A percentile compares a stretch with the other conserved stretches of the same genome.
phyloP scores from a whole-genome alignment of 2,113 vertebrate species.

The Panthera uncia region DNA sequence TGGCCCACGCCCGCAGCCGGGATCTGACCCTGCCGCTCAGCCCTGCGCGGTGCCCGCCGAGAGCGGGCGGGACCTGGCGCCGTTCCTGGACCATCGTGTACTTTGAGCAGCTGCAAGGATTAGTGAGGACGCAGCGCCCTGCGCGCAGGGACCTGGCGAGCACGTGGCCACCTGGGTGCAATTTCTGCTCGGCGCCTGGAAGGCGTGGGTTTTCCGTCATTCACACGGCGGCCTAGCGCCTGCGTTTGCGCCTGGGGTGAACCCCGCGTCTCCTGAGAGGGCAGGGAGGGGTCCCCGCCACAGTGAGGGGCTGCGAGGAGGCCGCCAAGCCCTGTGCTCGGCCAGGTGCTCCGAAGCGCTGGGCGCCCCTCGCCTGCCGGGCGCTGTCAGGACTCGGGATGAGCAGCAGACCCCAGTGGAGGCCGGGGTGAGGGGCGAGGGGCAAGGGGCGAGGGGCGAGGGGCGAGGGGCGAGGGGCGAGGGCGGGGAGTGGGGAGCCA shows the following conservation, averaged over 20 bases:
- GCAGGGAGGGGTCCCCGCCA: not conserved
- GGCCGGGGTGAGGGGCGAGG: too few relatives aligned
- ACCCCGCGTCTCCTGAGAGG: not conserved
- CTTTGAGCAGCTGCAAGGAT: not conserved
- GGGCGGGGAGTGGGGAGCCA: not conserved
- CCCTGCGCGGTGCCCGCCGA: fast-evolving
- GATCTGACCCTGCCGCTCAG: not conserved
- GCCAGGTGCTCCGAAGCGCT: not conserved
- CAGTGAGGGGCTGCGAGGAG: not conserved
- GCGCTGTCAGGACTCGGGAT: too few relatives aligned
- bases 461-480: not conserved
- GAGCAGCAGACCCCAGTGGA: too few relatives aligned
- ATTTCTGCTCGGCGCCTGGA: not conserved
- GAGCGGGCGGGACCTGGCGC: not conserved
- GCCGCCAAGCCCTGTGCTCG: too few relatives aligned
- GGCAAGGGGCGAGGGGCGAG: too few relatives aligned
- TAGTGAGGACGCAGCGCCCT: not conserved
- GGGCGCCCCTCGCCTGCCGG: not conserved
- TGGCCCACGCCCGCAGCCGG: not conserved
- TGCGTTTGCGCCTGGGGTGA: not conserved
- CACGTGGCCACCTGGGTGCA: not conserved
- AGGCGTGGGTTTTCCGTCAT: not conserved
- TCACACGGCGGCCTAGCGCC: fast-evolving
- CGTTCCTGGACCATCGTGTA: not conserved
- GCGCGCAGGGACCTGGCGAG: not conserved